These are phyloP conservation scores for Leptodactylus fuscus DNA, from an alignment of 2,113 vertebrate genomes.

Conservation along the genomic window DNA sequence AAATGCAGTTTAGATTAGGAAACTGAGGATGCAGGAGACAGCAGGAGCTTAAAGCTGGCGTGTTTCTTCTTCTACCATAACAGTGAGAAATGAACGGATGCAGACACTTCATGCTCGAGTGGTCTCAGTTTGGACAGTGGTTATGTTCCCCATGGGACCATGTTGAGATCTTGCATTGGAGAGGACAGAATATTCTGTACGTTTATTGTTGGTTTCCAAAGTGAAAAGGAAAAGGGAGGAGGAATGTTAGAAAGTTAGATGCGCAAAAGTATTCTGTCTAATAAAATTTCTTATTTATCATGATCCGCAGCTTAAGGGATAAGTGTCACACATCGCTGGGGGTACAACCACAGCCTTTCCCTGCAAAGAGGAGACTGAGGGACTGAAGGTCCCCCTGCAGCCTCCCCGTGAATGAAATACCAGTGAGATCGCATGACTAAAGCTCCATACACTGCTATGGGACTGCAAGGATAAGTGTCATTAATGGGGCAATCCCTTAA, in stretches of 20 bases:
- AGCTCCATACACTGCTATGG: no score
- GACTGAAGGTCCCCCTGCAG: no score
- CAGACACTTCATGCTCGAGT: conserved; percentile 43
- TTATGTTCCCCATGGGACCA: conserved; percentile 45
- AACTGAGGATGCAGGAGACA: conserved; percentile 10
- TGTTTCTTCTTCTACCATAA: conserved; percentile 35
- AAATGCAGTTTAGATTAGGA: conserved; percentile 13
- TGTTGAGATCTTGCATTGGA: conserved; percentile 50
- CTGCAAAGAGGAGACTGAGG: no score
- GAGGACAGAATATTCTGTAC: conserved; percentile 37
- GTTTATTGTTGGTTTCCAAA: conserved; percentile 38
- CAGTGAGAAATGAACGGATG: conserved; percentile 27
- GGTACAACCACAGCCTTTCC: no score
- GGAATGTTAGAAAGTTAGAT: background rate
- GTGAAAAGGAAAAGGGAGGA: background rate
- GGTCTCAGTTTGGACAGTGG: conserved; percentile 45
- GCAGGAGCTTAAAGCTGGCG: conserved; percentile 4
- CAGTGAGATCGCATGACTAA: no score
- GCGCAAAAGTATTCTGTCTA: background rate
- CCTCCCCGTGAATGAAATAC: no score
- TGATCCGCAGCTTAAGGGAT: no score
- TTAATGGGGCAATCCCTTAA: no score
- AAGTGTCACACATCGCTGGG: no score
- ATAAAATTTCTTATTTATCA: background rate
- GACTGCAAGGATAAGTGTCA: no score